Evolutionary conservation across 2,888 invertebrate genomes (phyloP).

Genomic region (Lottia scabra): DNA sequence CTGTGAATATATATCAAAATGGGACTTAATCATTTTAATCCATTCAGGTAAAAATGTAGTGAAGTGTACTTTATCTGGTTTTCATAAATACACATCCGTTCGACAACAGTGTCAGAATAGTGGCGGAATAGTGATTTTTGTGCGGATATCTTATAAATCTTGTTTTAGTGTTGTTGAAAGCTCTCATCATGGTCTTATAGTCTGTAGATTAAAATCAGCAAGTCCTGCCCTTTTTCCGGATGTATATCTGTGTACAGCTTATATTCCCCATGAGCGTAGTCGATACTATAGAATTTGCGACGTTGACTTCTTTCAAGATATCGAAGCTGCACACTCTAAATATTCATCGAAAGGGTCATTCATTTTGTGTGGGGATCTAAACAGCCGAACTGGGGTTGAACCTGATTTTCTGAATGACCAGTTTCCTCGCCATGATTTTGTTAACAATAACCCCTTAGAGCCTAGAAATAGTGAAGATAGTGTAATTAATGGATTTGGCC

Average conservation of each 20-base stretch:
- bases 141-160: not conserved
- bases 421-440: not conserved
- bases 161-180: not conserved
- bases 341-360: not conserved
- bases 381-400: not conserved
- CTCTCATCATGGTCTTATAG: not conserved
- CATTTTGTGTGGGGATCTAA: not conserved
- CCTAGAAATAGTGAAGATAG: not conserved
- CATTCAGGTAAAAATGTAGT: not conserved
- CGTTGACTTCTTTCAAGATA: not conserved
- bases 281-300: not conserved
- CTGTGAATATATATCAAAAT: not conserved
- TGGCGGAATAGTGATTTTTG: not conserved
- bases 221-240: not conserved
- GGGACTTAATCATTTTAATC: not conserved
- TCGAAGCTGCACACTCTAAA: not conserved
- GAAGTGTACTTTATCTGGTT: not conserved
- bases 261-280: not conserved
- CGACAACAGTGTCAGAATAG: not conserved
- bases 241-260: not conserved
- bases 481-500: not conserved
- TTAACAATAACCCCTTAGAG: not conserved
- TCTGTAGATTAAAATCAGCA: not conserved
- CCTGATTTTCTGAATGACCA: not conserved
- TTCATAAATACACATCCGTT: not conserved